Evolutionary conservation across 1,140 invertebrate species (phyloP), one percentile per base, ranked within the genome.

Genomic region (Macrotrachela quadricornifera): DNA sequence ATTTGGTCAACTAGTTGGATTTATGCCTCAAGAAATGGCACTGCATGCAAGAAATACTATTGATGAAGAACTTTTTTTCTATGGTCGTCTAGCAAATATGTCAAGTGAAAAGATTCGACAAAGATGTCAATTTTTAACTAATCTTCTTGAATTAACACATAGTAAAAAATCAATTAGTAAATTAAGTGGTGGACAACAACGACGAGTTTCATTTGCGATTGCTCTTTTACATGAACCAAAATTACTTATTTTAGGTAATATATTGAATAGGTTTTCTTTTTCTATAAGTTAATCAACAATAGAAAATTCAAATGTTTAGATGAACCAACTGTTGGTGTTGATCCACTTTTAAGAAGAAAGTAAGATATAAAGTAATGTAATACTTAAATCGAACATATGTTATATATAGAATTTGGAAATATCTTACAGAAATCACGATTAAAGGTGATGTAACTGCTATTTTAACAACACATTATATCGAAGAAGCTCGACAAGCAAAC

Each of bases 281-380:
- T n/a, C n/a, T n/a, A n/a, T n/a, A n/a, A n/a, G n/a, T n/a, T 30
- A 30, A 30, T 4, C 2, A 30, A 30, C 2, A 30, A 30, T 4
- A 8, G 8, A 30, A 4, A 30, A 4, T 30, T 30, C 21, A 30
- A 30, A 30, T 30, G 8, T 30, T 30, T 30, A 21, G 87, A 94
- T 64, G 87, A 94, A 66, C 87, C 86, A n/a, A 92, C 87, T 0
- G 86, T 91, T n/a, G 85, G 85, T 30, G 82, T 91, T 18, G 85
- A 91, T 73, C 85, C 85, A 0, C 68, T 88, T 16, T 74, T 88
- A 1, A 75, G 88, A 59, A 81, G 87, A 65, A 83, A 77, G 83
- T 82, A 64, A 72, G 70, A 17, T 48, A 47, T 46, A 47, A 41
- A 50, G n/a, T n/a, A n/a, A n/a, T n/a, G n/a, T n/a, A n/a, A n/a